Percentiles rank a stretch among this genome's conserved stretches.
These are phyloP conservation scores for Heliconius charithonia DNA, from an alignment of 2,888 invertebrate species.

Conservation along the genomic window DNA sequence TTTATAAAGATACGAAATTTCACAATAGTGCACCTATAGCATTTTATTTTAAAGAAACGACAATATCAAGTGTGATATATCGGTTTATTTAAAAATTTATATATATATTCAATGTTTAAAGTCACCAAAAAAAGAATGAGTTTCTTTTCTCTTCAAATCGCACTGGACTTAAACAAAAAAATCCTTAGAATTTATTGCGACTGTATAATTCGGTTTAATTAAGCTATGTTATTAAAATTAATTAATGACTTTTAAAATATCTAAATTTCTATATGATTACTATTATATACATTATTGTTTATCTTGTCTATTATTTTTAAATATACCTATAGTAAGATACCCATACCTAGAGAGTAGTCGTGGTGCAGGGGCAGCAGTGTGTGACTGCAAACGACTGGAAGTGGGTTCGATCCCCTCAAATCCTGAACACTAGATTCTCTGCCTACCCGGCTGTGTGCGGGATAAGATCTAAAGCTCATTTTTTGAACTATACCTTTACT, in stretches of 20 bases:
- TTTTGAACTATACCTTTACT: no score
- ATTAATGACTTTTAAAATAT: background rate
- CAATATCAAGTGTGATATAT: background rate
- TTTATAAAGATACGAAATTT: background rate
- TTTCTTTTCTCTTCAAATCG: no score
- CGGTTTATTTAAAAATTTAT: background rate
- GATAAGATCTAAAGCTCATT: no score
- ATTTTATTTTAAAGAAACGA: background rate
- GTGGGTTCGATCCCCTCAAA: no score
- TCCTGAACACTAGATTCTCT: no score
- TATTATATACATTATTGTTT: constrained; percentile 1
- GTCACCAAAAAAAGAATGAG: background rate
- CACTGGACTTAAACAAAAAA: background rate
- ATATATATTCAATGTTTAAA: background rate
- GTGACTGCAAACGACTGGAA: no score
- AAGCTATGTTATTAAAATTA: no score
- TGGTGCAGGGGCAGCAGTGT: no score
- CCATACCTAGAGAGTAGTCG: no score
- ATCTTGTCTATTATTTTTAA: background rate
- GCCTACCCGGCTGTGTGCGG: no score
- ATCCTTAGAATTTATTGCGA: background rate
- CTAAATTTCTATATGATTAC: background rate
- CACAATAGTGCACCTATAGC: background rate
- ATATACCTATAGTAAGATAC: background rate
- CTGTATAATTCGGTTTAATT: no score